phyloP scores from a whole-genome alignment of 2,113 vertebrate genomes.

The Xiphophorus hellerii region DNA sequence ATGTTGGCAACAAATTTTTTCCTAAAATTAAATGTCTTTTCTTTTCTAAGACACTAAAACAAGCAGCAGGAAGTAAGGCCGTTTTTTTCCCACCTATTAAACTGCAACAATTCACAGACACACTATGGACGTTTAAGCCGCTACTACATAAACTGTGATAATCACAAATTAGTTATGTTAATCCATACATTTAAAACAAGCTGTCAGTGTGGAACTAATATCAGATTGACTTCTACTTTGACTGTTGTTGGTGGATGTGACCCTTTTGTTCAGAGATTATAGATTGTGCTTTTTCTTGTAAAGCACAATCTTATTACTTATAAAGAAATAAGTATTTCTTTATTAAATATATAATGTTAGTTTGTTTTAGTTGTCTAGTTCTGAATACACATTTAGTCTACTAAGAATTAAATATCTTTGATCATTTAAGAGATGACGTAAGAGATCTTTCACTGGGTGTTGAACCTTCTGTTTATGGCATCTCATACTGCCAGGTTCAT shows the following conservation, averaged over 20 bases:
- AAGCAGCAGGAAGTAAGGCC: conserved; percentile 26
- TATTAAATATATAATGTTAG: conserved; percentile 6
- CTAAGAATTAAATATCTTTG: neutral
- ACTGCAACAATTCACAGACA: conserved; percentile 7
- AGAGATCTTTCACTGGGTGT: conserved; percentile 62
- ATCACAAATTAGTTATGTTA: conserved; percentile 31
- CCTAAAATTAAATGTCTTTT: conserved; percentile 60
- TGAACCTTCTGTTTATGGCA: neutral
- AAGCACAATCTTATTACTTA: too few species aligned
- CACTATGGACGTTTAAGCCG: conserved; percentile 15
- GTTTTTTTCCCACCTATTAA: conserved; percentile 39
- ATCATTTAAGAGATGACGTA: conserved; percentile 48
- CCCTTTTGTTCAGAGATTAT: conserved; percentile 38
- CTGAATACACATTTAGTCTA: conserved; percentile 1
- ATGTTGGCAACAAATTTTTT: conserved; percentile 42
- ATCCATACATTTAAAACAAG: conserved; percentile 29
- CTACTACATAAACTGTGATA: conserved; percentile 13
- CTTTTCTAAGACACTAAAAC: conserved; percentile 35
- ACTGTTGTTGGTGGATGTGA: neutral
- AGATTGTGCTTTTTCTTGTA: conserved; percentile 10
- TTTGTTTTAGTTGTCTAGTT: neutral
- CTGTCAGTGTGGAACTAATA: conserved; percentile 31
- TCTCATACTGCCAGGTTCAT: neutral
- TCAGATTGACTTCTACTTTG: conserved; percentile 8
- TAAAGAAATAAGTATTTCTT: neutral